These are phyloP conservation scores for Coluber constrictor DNA, from an alignment of 2,797 vertebrate species.

Conservation along the genomic window DNA sequence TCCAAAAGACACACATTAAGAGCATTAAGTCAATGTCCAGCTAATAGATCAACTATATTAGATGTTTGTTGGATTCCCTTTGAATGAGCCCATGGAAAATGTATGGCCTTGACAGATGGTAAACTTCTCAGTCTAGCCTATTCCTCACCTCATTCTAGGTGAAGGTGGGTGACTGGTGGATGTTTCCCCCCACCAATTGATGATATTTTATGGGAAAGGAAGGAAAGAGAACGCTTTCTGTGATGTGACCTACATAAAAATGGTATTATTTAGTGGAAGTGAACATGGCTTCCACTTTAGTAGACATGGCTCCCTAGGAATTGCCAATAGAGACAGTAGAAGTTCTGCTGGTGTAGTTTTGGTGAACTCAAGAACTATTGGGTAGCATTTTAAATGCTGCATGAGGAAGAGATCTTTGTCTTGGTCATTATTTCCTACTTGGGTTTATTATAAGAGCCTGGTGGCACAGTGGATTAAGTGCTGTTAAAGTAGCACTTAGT, in stretches of 20 bases:
- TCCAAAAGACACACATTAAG: background rate
- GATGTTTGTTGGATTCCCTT: background rate
- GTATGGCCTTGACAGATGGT: background rate
- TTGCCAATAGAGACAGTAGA: background rate
- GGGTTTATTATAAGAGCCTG: background rate
- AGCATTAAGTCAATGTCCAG: background rate
- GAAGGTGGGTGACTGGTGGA: background rate
- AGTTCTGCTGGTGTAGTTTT: background rate
- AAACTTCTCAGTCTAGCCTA: background rate
- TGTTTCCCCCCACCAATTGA: background rate
- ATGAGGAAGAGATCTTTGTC: background rate
- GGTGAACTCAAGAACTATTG: background rate
- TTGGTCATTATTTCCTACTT: background rate
- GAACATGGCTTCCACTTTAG: no score
- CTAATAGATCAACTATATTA: background rate
- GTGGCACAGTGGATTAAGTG: no score
- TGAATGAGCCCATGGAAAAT: background rate
- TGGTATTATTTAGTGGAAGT: background rate
- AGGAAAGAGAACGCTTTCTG: background rate
- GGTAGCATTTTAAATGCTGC: background rate
- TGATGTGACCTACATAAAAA: background rate
- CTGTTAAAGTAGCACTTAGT: no score
- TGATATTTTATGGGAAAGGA: background rate
- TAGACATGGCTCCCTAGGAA: background rate
- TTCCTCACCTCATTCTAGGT: background rate